phyloP scores from a whole-genome alignment of 1,140 invertebrate species.

The Cheumatopsyche charites region DNA sequence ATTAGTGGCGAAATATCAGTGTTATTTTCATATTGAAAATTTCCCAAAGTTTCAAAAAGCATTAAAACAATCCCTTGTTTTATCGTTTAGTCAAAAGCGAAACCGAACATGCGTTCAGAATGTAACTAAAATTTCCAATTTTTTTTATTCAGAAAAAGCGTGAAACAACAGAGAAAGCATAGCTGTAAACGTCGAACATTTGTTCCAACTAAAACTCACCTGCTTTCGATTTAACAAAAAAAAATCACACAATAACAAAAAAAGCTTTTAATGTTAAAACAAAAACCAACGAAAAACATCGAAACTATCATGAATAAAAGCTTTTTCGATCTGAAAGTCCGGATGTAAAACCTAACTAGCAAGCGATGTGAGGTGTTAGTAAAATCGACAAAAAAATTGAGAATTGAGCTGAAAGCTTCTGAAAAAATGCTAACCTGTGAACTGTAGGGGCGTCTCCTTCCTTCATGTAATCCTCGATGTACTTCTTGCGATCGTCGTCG shows the following conservation, averaged over 20 bases:
- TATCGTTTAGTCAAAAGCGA: neutral
- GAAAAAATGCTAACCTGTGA: conserved; percentile 34
- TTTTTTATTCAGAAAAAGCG: conserved; percentile 11
- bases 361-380: neutral
- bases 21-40: neutral
- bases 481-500: conserved; percentile 63
- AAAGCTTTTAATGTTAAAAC: neutral
- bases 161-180: conserved; percentile 17
- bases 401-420: neutral
- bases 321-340: neutral
- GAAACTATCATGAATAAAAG: neutral
- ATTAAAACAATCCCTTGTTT: neutral
- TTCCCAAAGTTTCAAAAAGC: neutral
- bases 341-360: neutral
- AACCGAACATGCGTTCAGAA: neutral
- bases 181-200: neutral
- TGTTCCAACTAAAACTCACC: neutral
- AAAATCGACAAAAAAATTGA: neutral
- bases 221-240: neutral
- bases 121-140: too few relatives aligned
- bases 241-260: neutral
- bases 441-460: conserved; percentile 59
- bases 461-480: conserved; percentile 61
- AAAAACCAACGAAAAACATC: neutral
- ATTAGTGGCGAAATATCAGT: neutral